Conservation (phyloP, 2,888 invertebrate species). For the Orthonychiurus folsomi region DNA sequence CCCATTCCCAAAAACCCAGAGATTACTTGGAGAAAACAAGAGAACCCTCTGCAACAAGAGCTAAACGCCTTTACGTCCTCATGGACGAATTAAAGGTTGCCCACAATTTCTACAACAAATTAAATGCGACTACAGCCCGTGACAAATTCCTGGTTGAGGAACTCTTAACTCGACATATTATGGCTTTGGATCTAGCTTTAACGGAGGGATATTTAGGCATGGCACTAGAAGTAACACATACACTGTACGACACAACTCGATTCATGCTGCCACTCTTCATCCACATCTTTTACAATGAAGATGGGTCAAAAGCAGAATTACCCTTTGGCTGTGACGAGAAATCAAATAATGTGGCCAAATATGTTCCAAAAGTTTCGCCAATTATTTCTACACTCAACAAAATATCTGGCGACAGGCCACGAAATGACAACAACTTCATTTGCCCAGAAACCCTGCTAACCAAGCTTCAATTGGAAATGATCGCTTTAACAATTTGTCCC, state of each 20-base stretch:
- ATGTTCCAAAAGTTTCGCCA: constrained; percentile 23
- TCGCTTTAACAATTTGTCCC: constrained; percentile 25
- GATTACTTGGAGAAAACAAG: not conserved
- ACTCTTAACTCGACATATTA: constrained; percentile 29
- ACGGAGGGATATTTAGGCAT: constrained; percentile 25
- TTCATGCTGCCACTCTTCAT: constrained; percentile 14
- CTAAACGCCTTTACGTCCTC: constrained; percentile 25
- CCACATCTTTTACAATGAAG: constrained; percentile 19
- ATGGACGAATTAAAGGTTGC: constrained; percentile 25
- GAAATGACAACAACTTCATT: constrained; percentile 17
- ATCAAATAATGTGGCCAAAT: constrained; percentile 14
- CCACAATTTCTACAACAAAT: constrained; percentile 26
- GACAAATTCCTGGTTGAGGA: constrained; percentile 24
- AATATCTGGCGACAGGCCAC: constrained; percentile 19
- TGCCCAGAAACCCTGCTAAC: constrained; percentile 27
- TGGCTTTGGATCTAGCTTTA: constrained; percentile 29
- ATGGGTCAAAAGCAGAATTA: constrained; percentile 3
- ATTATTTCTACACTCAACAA: constrained; percentile 23
- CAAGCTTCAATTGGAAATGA: constrained; percentile 32
- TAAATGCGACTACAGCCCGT: constrained; percentile 18
- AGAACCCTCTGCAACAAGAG: constrained; percentile 6
- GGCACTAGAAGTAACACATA: constrained; percentile 14
- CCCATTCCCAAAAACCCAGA: not conserved
- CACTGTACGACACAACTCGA: constrained; percentile 15
- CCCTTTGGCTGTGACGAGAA: constrained; percentile 7